Evolutionary conservation across 2,888 invertebrate species (phyloP).

Genomic region (Alcis repandata): DNA sequence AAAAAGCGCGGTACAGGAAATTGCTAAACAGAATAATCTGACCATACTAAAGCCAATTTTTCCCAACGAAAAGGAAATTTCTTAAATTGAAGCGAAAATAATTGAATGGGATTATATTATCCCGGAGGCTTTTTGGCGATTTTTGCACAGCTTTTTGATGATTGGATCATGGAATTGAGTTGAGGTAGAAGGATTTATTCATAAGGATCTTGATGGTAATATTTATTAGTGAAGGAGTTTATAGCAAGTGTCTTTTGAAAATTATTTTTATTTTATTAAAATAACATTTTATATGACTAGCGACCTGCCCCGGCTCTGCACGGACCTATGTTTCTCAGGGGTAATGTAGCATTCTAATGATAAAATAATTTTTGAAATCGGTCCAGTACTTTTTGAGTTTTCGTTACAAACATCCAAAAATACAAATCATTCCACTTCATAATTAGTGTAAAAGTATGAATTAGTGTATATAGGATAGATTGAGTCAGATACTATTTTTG

Average conservation of each 20-base stretch:
- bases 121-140: conserved; percentile 21
- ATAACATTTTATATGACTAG: too few relatives aligned
- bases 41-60: conserved; percentile 38
- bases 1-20: conserved; percentile 38
- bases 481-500: too few relatives aligned
- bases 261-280: not conserved
- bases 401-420: too few relatives aligned
- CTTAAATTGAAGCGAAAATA: conserved; percentile 46
- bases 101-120: conserved; percentile 37
- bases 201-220: not conserved
- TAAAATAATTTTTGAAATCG: too few relatives aligned
- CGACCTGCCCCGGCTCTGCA: too few relatives aligned
- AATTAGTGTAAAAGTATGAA: too few relatives aligned
- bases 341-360: too few relatives aligned
- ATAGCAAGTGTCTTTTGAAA: not conserved
- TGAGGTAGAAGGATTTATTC: conserved; percentile 10
- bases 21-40: conserved; percentile 47
- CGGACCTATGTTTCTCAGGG: too few relatives aligned
- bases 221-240: not conserved
- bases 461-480: too few relatives aligned
- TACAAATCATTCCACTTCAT: too few relatives aligned
- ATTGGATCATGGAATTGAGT: conserved; percentile 12
- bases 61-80: conserved; percentile 33
- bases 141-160: conserved; percentile 25
- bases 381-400: too few relatives aligned